These are phyloP conservation scores for Pimpla rufipes DNA, from an alignment of 2,888 invertebrate species.

Conservation along the genomic window DNA sequence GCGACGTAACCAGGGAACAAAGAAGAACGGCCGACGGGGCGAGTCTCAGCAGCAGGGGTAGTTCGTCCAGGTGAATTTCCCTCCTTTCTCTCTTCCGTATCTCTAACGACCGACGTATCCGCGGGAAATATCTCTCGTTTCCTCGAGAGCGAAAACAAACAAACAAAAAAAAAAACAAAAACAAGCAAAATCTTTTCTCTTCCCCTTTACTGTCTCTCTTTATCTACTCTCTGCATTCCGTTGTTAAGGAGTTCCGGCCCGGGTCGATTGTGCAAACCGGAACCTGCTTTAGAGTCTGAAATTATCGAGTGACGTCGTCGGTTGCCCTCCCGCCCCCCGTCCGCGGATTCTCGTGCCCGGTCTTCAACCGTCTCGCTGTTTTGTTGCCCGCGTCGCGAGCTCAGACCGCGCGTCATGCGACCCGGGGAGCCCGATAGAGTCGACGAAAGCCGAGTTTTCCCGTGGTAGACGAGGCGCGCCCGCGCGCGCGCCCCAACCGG, in stretches of 20 bases:
- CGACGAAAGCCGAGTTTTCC: neutral
- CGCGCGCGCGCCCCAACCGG: neutral
- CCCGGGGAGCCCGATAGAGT: too few relatives aligned
- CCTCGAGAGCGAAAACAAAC: neutral
- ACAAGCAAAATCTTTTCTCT: constrained; percentile 30
- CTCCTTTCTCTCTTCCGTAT: constrained; percentile 6
- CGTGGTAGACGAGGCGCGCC: neutral
- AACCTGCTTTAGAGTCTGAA: constrained; percentile 43
- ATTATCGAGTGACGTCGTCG: constrained; percentile 37
- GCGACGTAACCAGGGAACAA: constrained; percentile 85
- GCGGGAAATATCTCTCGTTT: neutral
- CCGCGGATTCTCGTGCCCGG: neutral
- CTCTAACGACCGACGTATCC: neutral
- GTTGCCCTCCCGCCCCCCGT: neutral
- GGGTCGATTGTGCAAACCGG: constrained; percentile 31
- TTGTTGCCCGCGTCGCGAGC: neutral
- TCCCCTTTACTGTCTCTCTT: constrained; percentile 28
- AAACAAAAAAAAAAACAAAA: too few relatives aligned
- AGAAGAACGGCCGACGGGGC: constrained; percentile 91
- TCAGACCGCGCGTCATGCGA: too few relatives aligned
- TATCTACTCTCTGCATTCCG: constrained; percentile 37
- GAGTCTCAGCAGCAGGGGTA: constrained; percentile 96
- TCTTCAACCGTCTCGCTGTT: neutral
- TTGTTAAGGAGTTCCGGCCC: constrained; percentile 18
- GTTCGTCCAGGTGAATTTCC: constrained; percentile 90